Conservation (phyloP, 2,888 invertebrate genomes). For the Ametastegia equiseti region DNA sequence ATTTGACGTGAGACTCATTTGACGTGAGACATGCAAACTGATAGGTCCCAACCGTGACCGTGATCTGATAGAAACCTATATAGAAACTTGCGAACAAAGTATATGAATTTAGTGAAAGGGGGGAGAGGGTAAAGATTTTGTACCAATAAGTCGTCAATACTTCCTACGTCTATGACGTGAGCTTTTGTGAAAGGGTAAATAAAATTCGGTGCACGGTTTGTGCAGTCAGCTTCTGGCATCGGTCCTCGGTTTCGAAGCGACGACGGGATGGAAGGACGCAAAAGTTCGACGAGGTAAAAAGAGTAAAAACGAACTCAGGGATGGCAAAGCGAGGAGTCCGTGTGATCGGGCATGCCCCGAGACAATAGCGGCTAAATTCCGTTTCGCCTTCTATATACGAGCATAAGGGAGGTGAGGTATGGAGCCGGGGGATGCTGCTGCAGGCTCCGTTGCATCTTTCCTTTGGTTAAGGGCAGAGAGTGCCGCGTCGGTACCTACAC, state of each 20-base stretch:
- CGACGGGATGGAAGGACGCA: slow-evolving; percentile 8
- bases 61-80: too few species aligned
- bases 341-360: slow-evolving; percentile 70
- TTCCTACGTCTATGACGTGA: background rate
- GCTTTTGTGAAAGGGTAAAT: slow-evolving; percentile 54
- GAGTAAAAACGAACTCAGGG: too few species aligned
- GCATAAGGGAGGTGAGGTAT: slow-evolving; percentile 41
- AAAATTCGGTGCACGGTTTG: slow-evolving; percentile 65
- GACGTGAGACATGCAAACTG: too few species aligned
- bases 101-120: background rate
- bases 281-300: background rate
- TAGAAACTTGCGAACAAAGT: too few species aligned
- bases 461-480: slow-evolving; percentile 65
- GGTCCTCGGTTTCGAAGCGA: too few species aligned
- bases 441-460: slow-evolving; percentile 62
- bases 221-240: slow-evolving; percentile 71
- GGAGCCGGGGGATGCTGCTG: slow-evolving; percentile 45
- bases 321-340: slow-evolving; percentile 55
- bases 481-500: slow-evolving; percentile 58
- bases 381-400: slow-evolving; percentile 48
- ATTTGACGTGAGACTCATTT: too few species aligned
- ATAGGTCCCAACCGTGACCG: too few species aligned
- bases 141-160: background rate
- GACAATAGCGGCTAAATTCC: slow-evolving; percentile 72
- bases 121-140: background rate